Percentiles rank a stretch among this genome's conserved stretches.
phyloP scores from a whole-genome alignment of 1,140 invertebrate species.

The Odontomachus brunneus region DNA sequence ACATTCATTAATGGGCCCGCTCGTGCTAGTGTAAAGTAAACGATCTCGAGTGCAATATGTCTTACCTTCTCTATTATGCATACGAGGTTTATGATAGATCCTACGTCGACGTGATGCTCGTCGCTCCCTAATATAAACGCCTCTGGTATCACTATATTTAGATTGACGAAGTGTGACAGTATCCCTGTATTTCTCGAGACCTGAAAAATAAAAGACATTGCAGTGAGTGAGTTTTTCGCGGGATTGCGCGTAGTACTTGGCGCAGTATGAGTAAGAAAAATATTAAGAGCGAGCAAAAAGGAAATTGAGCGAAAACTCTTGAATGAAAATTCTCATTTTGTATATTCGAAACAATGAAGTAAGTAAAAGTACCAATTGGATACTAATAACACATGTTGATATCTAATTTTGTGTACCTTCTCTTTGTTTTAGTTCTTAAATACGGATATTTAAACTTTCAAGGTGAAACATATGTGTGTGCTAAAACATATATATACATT shows the following conservation, averaged over 20 bases:
- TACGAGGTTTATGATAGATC: conserved; percentile 95
- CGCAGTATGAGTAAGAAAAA: too few relatives aligned
- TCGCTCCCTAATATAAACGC: conserved; percentile 94
- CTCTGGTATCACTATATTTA: conserved; percentile 95
- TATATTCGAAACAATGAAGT: too few relatives aligned
- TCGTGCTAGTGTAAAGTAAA: conserved; percentile 7
- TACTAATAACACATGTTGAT: too few relatives aligned
- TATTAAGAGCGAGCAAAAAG: too few relatives aligned
- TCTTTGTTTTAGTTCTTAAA: too few relatives aligned
- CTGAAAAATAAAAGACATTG: conserved; percentile 85
- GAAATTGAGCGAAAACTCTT: too few relatives aligned
- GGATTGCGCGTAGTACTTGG: neutral
- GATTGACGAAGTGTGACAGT: conserved; percentile 94
- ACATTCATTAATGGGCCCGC: conserved; percentile 35
- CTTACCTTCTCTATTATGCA: conserved; percentile 97
- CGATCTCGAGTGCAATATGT: neutral
- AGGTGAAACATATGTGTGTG: too few relatives aligned
- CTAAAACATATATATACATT: too few relatives aligned
- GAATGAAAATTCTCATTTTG: too few relatives aligned
- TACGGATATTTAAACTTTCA: too few relatives aligned
- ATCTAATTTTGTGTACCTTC: too few relatives aligned
- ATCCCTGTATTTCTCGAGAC: conserved; percentile 94
- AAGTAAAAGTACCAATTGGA: too few relatives aligned
- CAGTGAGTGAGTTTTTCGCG: neutral
- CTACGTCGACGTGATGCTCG: conserved; percentile 95